Evolutionary conservation across 2,113 vertebrate species (phyloP).

Genomic region (Siniperca knerii): DNA sequence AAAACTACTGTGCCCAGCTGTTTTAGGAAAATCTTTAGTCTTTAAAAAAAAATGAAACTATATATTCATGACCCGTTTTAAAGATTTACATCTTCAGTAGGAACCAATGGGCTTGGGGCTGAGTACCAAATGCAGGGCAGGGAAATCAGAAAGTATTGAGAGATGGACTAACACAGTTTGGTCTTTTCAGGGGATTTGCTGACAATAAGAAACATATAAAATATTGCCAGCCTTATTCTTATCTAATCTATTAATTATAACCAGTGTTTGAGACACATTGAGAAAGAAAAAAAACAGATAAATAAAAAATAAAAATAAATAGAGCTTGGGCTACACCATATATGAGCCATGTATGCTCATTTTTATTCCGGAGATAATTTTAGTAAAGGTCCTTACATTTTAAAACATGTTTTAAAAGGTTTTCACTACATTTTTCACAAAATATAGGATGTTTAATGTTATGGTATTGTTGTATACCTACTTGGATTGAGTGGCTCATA

Average conservation of each 20-base stretch:
- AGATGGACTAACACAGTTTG: background rate
- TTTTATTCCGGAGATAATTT: background rate
- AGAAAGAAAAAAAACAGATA: background rate
- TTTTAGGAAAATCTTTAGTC: background rate
- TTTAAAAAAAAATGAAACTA: background rate
- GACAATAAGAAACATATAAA: background rate
- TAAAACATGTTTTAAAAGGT: background rate
- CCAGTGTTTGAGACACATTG: too few relatives aligned
- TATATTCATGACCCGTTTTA: background rate
- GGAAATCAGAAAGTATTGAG: background rate
- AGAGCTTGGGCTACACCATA: too few relatives aligned
- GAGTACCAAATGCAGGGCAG: background rate
- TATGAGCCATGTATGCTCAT: background rate
- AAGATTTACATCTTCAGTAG: background rate
- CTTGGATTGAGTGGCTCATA: background rate
- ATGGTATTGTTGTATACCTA: background rate
- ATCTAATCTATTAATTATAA: too few relatives aligned
- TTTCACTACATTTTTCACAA: background rate
- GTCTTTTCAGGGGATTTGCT: background rate
- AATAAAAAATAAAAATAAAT: background rate
- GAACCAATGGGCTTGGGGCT: background rate
- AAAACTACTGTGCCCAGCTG: background rate
- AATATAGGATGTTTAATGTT: background rate
- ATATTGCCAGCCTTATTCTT: background rate
- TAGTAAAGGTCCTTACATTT: background rate